Conservation (phyloP, 1,140 invertebrate species). For the Cepaea nemoralis region DNA sequence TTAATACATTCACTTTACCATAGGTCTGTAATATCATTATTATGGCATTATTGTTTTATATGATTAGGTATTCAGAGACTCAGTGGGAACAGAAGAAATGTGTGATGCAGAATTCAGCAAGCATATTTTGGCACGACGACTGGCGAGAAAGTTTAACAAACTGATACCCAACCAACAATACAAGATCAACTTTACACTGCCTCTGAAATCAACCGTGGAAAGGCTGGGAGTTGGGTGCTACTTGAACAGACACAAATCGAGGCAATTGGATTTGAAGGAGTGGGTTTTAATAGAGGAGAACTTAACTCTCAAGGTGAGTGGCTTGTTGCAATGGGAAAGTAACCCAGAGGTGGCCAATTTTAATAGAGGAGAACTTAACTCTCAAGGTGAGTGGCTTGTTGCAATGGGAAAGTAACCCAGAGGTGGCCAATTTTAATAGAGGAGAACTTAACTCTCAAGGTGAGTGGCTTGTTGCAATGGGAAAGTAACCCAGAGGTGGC, state of each 20-base stretch:
- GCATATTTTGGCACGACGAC: conserved; percentile 33
- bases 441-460: no score
- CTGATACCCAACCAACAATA: conserved; percentile 31
- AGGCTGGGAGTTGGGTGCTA: conserved; percentile 29
- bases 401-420: no score
- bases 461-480: no score
- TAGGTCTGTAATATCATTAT: no score
- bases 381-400: no score
- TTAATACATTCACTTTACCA: no score
- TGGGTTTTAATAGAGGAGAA: conserved; percentile 49
- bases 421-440: no score
- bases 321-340: neutral
- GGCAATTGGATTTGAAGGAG: conserved; percentile 43
- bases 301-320: conserved; percentile 19
- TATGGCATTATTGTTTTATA: neutral
- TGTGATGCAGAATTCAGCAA: conserved; percentile 46
- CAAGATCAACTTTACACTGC: conserved; percentile 43
- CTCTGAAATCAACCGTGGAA: conserved; percentile 47
- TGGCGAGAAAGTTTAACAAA: conserved; percentile 43
- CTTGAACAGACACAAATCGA: conserved; percentile 32
- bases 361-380: no score
- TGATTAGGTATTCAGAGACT: conserved; percentile 40
- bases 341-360: no score
- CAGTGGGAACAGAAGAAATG: conserved; percentile 41
- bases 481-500: no score